Evolutionary conservation across 2,797 vertebrate genomes (phyloP).

Genomic region (Propithecus deckenii): DNA sequence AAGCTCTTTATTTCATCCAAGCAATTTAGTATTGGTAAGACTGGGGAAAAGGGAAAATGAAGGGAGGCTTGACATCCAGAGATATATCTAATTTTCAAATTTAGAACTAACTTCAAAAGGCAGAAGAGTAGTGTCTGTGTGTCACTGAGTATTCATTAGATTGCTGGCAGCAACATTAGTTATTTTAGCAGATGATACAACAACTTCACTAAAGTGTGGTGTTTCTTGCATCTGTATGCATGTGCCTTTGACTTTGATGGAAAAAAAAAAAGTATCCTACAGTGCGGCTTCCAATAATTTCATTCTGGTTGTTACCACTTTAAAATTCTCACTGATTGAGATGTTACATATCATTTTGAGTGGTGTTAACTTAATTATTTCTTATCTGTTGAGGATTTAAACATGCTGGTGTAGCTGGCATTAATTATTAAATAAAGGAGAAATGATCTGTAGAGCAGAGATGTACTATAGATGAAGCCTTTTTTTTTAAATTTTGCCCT

Average conservation of each 20-base stretch:
- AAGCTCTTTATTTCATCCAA: background rate
- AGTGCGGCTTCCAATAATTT: constrained; percentile 74
- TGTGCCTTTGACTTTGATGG: constrained; percentile 75
- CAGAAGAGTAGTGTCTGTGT: background rate
- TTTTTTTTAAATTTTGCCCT: constrained; percentile 66
- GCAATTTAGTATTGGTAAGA: background rate
- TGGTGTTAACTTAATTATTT: constrained; percentile 86
- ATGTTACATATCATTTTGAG: constrained; percentile 81
- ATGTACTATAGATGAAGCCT: constrained; percentile 69
- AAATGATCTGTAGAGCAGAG: constrained; percentile 78
- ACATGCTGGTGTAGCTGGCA: constrained; percentile 75
- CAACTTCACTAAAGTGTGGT: constrained; percentile 35
- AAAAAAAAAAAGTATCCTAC: constrained; percentile 46
- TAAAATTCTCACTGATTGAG: constrained; percentile 84
- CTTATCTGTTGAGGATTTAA: constrained; percentile 84
- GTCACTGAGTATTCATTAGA: constrained; percentile 55
- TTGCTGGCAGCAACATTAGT: constrained; percentile 51
- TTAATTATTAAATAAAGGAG: constrained; percentile 86
- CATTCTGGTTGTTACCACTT: constrained; percentile 75
- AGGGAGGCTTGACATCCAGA: background rate
- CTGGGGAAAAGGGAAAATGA: background rate
- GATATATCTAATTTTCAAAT: background rate
- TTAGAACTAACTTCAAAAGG: constrained; percentile 16
- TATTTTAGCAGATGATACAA: constrained; percentile 67
- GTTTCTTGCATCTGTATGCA: constrained; percentile 67